Evolutionary conservation across 1,140 invertebrate genomes (phyloP).

Genomic region (Cotesia glomerata): DNA sequence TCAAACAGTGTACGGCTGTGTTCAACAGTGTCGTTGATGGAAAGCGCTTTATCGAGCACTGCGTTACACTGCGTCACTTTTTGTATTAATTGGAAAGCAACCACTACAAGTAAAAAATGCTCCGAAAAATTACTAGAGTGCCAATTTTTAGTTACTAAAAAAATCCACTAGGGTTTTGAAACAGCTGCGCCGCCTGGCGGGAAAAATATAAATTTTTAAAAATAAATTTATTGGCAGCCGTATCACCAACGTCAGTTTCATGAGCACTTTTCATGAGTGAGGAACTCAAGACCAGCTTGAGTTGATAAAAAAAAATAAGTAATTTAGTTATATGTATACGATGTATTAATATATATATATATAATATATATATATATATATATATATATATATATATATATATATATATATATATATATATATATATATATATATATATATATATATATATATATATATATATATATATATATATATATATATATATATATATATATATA

Average conservation of each 20-base stretch:
- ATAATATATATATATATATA: neutral
- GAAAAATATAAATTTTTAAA: neutral
- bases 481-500: neutral
- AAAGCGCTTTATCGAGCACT: too few relatives aligned
- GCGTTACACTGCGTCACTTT: too few relatives aligned
- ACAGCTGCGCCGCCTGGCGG: too few relatives aligned
- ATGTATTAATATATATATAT: slow-evolving; percentile 12
- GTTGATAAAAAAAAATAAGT: slow-evolving; percentile 16
- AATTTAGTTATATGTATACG: slow-evolving; percentile 9
- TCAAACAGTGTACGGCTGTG: too few relatives aligned
- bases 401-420: neutral
- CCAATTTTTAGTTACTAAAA: too few relatives aligned
- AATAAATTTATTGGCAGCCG: neutral
- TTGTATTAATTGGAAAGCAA: too few relatives aligned
- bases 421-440: neutral
- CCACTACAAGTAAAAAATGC: too few relatives aligned
- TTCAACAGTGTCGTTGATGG: too few relatives aligned
- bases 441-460: neutral
- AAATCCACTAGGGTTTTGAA: too few relatives aligned
- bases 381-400: neutral
- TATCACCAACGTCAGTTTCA: slow-evolving; percentile 1
- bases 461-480: neutral
- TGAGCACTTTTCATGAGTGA: slow-evolving; percentile 20
- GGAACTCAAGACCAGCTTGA: slow-evolving; percentile 3
- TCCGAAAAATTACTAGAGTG: too few relatives aligned